These are phyloP conservation scores for Thera obeliscata DNA, from an alignment of 2,888 invertebrate genomes.

Conservation along the genomic window DNA sequence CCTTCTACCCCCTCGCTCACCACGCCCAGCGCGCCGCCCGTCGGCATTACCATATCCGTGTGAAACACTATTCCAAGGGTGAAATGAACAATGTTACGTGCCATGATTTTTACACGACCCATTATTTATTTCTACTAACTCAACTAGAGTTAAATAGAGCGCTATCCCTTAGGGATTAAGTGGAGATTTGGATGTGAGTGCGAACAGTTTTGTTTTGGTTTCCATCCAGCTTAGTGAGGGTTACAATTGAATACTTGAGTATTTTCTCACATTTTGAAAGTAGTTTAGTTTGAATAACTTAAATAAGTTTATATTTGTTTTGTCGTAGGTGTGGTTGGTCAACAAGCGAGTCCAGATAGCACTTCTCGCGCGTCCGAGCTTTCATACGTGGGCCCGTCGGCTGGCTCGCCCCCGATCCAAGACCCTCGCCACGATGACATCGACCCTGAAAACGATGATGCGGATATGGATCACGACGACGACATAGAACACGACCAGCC, in stretches of 20 bases:
- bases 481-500: slow-evolving; percentile 80
- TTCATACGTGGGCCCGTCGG: slow-evolving; percentile 80
- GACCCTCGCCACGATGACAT: slow-evolving; percentile 67
- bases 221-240: slow-evolving; percentile 22
- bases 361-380: slow-evolving; percentile 94
- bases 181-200: slow-evolving; percentile 69
- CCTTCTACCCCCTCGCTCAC: slow-evolving; percentile 49
- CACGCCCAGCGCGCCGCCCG: slow-evolving; percentile 68
- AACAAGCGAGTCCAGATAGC: slow-evolving; percentile 93
- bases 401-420: slow-evolving; percentile 66
- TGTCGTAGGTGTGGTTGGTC: slow-evolving; percentile 82
- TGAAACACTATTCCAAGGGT: slow-evolving; percentile 74
- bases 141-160: slow-evolving; percentile 73
- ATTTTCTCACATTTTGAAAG: slow-evolving; percentile 16
- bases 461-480: slow-evolving; percentile 85
- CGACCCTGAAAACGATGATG: slow-evolving; percentile 75
- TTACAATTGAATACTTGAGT: slow-evolving; percentile 21
- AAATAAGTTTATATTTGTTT: slow-evolving; percentile 42
- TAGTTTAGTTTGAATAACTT: slow-evolving; percentile 12
- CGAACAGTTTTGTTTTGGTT: slow-evolving; percentile 51
- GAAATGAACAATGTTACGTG: slow-evolving; percentile 70
- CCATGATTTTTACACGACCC: slow-evolving; percentile 71
- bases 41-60: slow-evolving; percentile 70
- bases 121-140: slow-evolving; percentile 63
- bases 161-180: slow-evolving; percentile 68